Evolutionary conservation across 2,113 vertebrate genomes (phyloP), one percentile per base, ranked within the genome.

Genomic region (Zosterops pallidus): DNA sequence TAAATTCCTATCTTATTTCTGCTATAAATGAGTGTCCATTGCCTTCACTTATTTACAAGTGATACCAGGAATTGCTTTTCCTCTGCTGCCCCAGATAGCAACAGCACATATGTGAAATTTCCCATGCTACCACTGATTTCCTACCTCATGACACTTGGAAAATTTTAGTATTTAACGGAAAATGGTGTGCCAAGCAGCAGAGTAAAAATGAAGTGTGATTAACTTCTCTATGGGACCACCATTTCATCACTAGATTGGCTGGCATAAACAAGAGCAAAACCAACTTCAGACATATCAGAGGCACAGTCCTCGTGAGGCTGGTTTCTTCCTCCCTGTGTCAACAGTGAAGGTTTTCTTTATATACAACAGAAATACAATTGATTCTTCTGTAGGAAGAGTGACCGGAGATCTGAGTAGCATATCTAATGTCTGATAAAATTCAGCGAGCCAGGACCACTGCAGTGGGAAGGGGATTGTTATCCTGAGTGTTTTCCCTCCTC

Each of bases 61-160:
- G 37, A 52, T 26, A 50, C 37, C 44, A 10, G 1, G 1, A 42
- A 37, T 20, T 44, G 8, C 12, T 39, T 26, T 50, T 37, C 23
- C 14, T 83, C 46, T 63, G 31, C 44, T 50, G 13, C 70, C 33
- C 60, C 29, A 70, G 22, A 39, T 1, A 42, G 0, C 42, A 11
- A 8, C 5, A 24, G 50, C 4, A 20, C 28, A 28, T 11, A 9
- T 6, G 4, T 10, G 15, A 57, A 76, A 52, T 16, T 14, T 49
- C n/a, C 41, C 41, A 4, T 0, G 0, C 17, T 19, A 24, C 42
- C 62, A 37, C 2, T 21, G 2, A 37, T 22, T 46, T 20, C 12
- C 74, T 2, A 16, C 9, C 20, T 67, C 1, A 14, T 0, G 4
- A 7, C 35, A 39, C 31, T 53, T 25, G 0, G 5, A 41, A 67